These are phyloP conservation scores for Isoperla grammatica DNA, from an alignment of 2,888 invertebrate species.

Conservation along the genomic window DNA sequence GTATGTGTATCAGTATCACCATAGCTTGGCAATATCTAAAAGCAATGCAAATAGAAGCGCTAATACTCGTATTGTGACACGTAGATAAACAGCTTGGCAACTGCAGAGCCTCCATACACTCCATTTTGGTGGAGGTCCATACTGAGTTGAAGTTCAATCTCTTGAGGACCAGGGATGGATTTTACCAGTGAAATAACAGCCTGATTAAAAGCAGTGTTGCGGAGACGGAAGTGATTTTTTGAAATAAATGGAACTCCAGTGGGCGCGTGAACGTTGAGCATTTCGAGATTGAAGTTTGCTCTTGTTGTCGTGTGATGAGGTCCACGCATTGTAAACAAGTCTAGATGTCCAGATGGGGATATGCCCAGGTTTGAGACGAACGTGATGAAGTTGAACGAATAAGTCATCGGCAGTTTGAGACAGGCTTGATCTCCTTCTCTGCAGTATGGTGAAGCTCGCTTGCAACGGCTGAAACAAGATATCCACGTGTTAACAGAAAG, in stretches of 20 bases:
- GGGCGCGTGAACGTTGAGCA: slow-evolving; percentile 61
- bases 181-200: slow-evolving; percentile 70
- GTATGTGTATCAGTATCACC: too few relatives aligned
- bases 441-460: slow-evolving; percentile 64
- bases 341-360: slow-evolving; percentile 56
- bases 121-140: slow-evolving; percentile 76
- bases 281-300: slow-evolving; percentile 68
- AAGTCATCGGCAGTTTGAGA: slow-evolving; percentile 72
- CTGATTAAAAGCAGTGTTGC: slow-evolving; percentile 57
- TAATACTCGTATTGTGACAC: slow-evolving; percentile 72
- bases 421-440: slow-evolving; percentile 68
- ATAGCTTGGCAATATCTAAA: too few relatives aligned
- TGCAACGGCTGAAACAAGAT: slow-evolving; percentile 67
- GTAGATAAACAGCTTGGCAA: slow-evolving; percentile 78
- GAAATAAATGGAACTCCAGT: slow-evolving; percentile 46
- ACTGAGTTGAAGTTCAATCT: slow-evolving; percentile 77
- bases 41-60: not conserved
- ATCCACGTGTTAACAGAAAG: slow-evolving; percentile 25
- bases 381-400: slow-evolving; percentile 90
- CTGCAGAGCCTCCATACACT: slow-evolving; percentile 71
- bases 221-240: slow-evolving; percentile 45
- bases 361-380: slow-evolving; percentile 79
- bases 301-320: slow-evolving; percentile 64
- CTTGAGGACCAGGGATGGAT: slow-evolving; percentile 81
- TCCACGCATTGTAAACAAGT: slow-evolving; percentile 85